These are phyloP conservation scores for Lamprologus sp. DNA, from an alignment of 2,113 vertebrate genomes.

Conservation along the genomic window DNA sequence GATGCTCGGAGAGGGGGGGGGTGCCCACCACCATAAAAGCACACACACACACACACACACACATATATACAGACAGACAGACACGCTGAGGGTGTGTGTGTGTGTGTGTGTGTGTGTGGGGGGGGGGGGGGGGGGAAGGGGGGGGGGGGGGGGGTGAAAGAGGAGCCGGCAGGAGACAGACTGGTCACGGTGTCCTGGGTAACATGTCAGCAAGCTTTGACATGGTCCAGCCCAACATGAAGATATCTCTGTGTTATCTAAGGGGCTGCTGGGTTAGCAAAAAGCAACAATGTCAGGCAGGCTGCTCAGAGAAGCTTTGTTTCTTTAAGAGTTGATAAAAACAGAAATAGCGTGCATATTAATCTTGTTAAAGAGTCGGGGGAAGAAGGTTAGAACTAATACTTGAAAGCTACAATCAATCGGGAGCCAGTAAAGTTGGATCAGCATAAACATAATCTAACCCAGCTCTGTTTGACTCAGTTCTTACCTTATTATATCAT, in stretches of 20 bases:
- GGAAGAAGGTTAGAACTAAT: not conserved
- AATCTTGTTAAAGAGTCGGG: not conserved
- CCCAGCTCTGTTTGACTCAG: not conserved
- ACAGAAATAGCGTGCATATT: not conserved
- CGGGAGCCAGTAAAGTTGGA: not conserved
- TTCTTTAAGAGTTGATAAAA: not conserved
- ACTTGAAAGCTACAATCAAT: not conserved
- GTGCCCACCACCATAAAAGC: not conserved
- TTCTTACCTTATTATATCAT: not conserved
- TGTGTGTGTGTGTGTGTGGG: rapidly evolving
- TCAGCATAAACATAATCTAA: not conserved
- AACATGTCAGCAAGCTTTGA: conserved; percentile 56
- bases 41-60: not conserved
- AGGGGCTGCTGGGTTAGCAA: not conserved
- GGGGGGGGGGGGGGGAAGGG: too few relatives aligned
- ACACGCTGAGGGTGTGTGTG: too few relatives aligned
- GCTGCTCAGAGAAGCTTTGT: not conserved
- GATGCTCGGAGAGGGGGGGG: conserved; percentile 30
- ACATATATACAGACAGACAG: not conserved
- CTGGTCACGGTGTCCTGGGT: conserved; percentile 43
- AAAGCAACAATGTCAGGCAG: not conserved
- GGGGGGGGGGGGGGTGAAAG: rapidly evolving
- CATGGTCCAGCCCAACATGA: conserved; percentile 23
- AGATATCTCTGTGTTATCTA: conserved; percentile 24
- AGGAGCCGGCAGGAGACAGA: not conserved